A percentile compares a stretch with the other conserved stretches of the same genome.
phyloP scores from a whole-genome alignment of 2,888 invertebrate genomes.

The Caprella mutica region DNA sequence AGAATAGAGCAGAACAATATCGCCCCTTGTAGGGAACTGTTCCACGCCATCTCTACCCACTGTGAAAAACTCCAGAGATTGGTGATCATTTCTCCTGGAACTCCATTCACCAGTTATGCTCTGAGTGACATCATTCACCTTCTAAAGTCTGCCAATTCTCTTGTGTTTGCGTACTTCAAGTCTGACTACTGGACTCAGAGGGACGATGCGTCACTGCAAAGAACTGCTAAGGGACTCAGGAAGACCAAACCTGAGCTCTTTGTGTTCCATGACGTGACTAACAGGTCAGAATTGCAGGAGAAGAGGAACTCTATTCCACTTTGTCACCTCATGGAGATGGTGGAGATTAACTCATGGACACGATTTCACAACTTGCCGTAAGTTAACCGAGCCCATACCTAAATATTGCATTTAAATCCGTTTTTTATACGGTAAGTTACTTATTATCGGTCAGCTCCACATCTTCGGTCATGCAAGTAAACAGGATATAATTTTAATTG shows the following conservation, averaged over 20 bases:
- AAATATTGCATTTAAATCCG: too few species aligned
- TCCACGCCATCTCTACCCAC: not conserved
- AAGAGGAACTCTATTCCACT: not conserved
- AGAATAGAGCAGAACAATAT: slow-evolving; percentile 22
- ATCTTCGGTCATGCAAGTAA: too few species aligned
- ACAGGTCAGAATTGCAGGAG: too few species aligned
- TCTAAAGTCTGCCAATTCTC: not conserved
- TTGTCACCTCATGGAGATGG: slow-evolving; percentile 5
- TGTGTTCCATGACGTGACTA: too few species aligned
- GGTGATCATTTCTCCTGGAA: slow-evolving; percentile 4
- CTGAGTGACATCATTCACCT: slow-evolving; percentile 1
- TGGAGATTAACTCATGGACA: not conserved
- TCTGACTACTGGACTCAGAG: not conserved
- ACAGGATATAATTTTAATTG: too few species aligned
- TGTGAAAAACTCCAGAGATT: slow-evolving; percentile 14
- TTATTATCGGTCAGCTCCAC: too few species aligned
- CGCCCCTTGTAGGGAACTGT: slow-evolving; percentile 12
- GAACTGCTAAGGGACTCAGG: too few species aligned
- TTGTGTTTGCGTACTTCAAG: not conserved
- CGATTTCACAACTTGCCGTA: slow-evolving; percentile 5
- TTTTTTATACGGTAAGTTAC: too few species aligned
- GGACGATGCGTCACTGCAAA: not conserved
- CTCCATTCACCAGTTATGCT: not conserved
- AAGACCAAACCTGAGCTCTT: too few species aligned
- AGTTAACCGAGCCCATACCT: too few species aligned